Base-by-base conservation (phyloP, 2,113 vertebrate species). In the Ia io region DNA sequence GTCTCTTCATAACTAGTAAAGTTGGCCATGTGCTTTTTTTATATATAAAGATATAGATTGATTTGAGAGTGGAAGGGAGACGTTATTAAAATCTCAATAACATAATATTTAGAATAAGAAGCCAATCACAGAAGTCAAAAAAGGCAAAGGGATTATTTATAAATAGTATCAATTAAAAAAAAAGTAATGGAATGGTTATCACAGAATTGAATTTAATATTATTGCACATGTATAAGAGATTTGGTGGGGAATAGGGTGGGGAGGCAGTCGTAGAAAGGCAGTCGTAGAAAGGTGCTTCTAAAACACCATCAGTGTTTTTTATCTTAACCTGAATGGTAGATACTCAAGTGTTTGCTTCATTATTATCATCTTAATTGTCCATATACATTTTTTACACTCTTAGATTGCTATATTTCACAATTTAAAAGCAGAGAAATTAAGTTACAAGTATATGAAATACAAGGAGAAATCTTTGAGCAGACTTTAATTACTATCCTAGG, bases 51-150 rank as follows among this genome's bases (percentile, higher is more conserved):
- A 51, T 51, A 51, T 51, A 51, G 51, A 51, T 51, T 18, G 51
- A 51, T 18, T 18, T 51, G 17, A 51, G 14, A 51, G 51, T 51
- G 17, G 51, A 18, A 51, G 51, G 51, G 51, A 51, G 16, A 51
- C 51, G 1, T 51, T 51, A 51, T 51, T 77, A 20, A 53, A 83
- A 77, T 35, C 65, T 65, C 63, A 85, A 9, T 74, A 56, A 63
- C 5, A 80, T 70, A 77, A 71, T 89, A 79, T 13, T 95, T 56
- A 95, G 20, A 96, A 71, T 83, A 87, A 94, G 25, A 95, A 74
- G 37, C 30, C n/a, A 91, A 49, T 30, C 30, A 69, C 0, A 89
- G 23, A 95, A 73, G 73, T 63, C 14, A 70, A 79, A 83, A 83
- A 63, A 82, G 37, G 47, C 28, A 77, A 91, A 83, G 37, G 3